A percentile compares a stretch with the other conserved stretches of the same genome.
These are phyloP conservation scores for Ichneumon xanthorius DNA, from an alignment of 2,888 invertebrate species.

Conservation along the genomic window DNA sequence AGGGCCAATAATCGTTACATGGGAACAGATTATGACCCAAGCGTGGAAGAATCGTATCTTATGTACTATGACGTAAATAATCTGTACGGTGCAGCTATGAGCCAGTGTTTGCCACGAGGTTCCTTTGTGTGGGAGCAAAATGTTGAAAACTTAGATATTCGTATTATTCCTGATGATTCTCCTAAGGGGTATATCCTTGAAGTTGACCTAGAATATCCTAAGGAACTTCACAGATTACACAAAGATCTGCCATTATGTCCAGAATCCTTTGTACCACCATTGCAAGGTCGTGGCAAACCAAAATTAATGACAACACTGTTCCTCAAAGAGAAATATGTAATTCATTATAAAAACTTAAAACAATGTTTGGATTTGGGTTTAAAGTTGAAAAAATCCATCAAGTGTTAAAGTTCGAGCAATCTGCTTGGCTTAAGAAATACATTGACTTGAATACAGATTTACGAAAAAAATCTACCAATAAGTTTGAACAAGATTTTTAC, in stretches of 20 bases:
- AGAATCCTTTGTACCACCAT: neutral
- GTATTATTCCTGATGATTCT: conserved; percentile 5
- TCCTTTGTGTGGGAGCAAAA: conserved; percentile 24
- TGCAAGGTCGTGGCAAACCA: conserved; percentile 57
- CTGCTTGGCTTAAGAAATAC: conserved; percentile 78
- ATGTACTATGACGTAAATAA: conserved; percentile 29
- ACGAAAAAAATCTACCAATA: conserved; percentile 60
- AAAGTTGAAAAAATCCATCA: conserved; percentile 54
- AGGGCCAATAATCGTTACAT: conserved; percentile 8
- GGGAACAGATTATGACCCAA: neutral
- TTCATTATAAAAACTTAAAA: conserved; percentile 76
- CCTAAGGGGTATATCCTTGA: conserved; percentile 2
- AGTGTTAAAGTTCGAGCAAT: conserved; percentile 79
- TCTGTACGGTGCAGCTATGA: conserved; percentile 38
- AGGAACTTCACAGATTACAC: neutral
- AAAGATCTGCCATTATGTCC: conserved; percentile 7
- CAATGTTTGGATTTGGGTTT: conserved; percentile 74
- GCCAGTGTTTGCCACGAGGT: conserved; percentile 3
- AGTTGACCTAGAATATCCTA: conserved; percentile 9
- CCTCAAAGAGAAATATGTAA: conserved; percentile 69
- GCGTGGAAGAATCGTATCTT: neutral
- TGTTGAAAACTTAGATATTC: neutral
- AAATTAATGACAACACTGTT: conserved; percentile 39
- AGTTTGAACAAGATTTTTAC: conserved; percentile 79
- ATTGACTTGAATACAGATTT: conserved; percentile 72